Percentiles rank a stretch among this genome's conserved stretches.
Conservation (phyloP, 1,140 invertebrate species). For the Mizuhopecten yessoensis region DNA sequence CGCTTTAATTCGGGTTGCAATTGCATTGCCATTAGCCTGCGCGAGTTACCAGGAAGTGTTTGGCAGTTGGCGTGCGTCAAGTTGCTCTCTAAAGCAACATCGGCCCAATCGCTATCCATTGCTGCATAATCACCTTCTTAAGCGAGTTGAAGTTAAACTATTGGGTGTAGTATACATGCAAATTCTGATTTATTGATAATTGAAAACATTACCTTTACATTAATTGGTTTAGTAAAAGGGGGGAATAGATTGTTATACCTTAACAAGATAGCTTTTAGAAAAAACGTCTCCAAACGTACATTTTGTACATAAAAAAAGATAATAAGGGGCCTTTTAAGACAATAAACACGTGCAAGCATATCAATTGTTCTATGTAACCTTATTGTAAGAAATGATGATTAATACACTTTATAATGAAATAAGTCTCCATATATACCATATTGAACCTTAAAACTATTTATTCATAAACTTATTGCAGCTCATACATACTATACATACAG, state of each 20-base stretch:
- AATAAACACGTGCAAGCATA: too few relatives aligned
- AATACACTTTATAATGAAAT: background rate
- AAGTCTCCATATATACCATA: background rate
- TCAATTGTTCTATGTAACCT: too few relatives aligned
- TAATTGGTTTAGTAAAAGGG: too few relatives aligned
- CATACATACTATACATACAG: too few relatives aligned
- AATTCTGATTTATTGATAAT: background rate
- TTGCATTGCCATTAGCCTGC: background rate
- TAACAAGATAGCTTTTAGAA: too few relatives aligned
- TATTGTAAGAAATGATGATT: too few relatives aligned
- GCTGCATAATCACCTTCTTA: background rate
- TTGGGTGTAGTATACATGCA: background rate
- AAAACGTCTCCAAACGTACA: too few relatives aligned
- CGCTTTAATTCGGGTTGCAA: background rate
- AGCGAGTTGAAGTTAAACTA: slow-evolving; percentile 3
- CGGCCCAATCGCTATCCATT: background rate
- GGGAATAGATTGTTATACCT: too few relatives aligned
- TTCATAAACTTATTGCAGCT: too few relatives aligned
- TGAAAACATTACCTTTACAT: background rate
- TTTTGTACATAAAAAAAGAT: too few relatives aligned
- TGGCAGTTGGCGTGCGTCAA: slow-evolving; percentile 13
- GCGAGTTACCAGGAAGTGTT: background rate
- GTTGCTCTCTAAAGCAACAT: background rate
- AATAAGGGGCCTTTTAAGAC: too few relatives aligned
- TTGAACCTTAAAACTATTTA: too few relatives aligned